Base-by-base conservation (phyloP, 2,797 vertebrate species). In the Ciconia nigra region DNA sequence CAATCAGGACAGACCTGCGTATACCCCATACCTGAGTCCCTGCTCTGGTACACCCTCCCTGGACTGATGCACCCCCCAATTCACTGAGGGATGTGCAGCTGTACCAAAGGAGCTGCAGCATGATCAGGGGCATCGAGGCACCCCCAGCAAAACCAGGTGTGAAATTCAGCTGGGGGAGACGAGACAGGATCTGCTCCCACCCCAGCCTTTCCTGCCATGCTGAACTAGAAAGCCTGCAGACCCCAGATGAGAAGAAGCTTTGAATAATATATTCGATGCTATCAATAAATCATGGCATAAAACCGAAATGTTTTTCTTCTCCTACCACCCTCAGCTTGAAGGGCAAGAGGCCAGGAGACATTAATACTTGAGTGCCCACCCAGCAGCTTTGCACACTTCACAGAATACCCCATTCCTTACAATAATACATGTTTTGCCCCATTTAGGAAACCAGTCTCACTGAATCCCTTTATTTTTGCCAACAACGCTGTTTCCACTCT, bases 261-360 rank as follows among this genome's bases (percentile, higher is more conserved):
- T 83, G 91, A 87, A 92, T 96, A 94, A 94, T 90, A 69, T 74
- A 96, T 85, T n/a, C 0, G 0, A 26, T 17, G 29, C 20, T 81
- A 89, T 96, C 87, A 96, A 90, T 95, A 95, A 96, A 90, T 95
- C 35, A 94, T 72, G 39, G 29, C 37, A 71, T 89, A 90, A 95
- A 93, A 92, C 29, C 44, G 47, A 95, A 94, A 55, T 58, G 77
- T 8, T 77, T 57, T 85, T 63, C 37, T 83, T 46, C 76, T 70
- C n/a, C 49, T 59, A 28, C 35, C 62, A 83, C 51, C 57, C 57
- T 82, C 63, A n/a, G 35, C 39, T 70, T 61, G 49, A 86, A 95
- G 66, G 46, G 41, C 41, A 85, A 73, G 42, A 83, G 69, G 69
- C 44, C 93, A 62, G 58, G 33, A n/a, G n/a, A 46, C 4, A 46